Evolutionary conservation across 2,888 invertebrate species (phyloP).

Genomic region (Actias luna): DNA sequence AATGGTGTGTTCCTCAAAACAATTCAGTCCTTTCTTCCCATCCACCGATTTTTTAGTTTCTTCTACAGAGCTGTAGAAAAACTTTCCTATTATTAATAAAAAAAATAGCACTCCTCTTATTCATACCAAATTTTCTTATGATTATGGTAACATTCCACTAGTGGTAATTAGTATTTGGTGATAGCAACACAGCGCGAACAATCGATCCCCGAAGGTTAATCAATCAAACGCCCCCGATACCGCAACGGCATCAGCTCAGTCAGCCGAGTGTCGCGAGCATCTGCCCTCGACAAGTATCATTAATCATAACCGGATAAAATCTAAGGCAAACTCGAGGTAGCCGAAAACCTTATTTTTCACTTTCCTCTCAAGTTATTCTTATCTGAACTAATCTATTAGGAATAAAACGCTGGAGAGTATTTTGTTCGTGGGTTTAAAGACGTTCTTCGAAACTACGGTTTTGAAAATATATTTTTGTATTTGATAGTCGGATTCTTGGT

Average conservation of each 20-base stretch:
- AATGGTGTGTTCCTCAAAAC: too few species aligned
- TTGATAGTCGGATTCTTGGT: too few species aligned
- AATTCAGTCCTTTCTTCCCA: too few species aligned
- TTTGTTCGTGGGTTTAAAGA: too few species aligned
- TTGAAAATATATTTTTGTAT: too few species aligned
- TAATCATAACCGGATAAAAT: slow-evolving; percentile 11
- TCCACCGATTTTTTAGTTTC: too few species aligned
- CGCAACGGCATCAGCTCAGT: slow-evolving; percentile 6
- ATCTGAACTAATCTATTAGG: background rate
- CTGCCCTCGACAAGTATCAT: slow-evolving; percentile 11
- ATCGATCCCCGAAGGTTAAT: slow-evolving; percentile 5
- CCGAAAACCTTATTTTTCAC: background rate
- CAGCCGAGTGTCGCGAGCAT: slow-evolving; percentile 14
- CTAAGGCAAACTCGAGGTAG: background rate
- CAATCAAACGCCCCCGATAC: slow-evolving; percentile 2
- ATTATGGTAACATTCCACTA: background rate
- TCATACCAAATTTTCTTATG: background rate
- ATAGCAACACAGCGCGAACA: background rate
- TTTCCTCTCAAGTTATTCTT: background rate
- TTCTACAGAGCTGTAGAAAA: too few species aligned
- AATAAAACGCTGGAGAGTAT: too few species aligned
- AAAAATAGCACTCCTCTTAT: too few species aligned
- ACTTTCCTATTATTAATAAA: too few species aligned
- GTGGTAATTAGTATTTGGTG: background rate
- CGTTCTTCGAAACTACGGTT: too few species aligned